phyloP scores from a whole-genome alignment of 2,888 invertebrate genomes.

The Trachelus stipa region DNA sequence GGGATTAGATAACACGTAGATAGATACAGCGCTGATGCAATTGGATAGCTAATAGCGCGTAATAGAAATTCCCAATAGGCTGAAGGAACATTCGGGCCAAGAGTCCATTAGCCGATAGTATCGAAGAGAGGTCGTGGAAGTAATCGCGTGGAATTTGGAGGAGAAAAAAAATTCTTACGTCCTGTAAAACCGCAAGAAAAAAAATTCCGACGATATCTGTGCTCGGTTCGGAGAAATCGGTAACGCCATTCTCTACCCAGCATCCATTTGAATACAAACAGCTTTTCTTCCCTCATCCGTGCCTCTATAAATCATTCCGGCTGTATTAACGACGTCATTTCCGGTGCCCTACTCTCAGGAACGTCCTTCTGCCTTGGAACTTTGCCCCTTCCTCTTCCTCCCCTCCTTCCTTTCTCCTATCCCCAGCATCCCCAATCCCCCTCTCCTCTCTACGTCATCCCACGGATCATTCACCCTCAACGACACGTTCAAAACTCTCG shows the following conservation, averaged over 20 bases:
- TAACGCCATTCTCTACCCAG: not conserved
- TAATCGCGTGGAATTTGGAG: not conserved
- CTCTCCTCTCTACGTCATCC: not conserved
- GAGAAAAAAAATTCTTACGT: not conserved
- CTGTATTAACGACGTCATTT: slow-evolving; percentile 23
- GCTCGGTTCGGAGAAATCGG: not conserved
- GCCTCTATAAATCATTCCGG: slow-evolving; percentile 23
- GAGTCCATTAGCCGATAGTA: not conserved
- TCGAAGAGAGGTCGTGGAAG: not conserved
- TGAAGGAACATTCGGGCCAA: not conserved
- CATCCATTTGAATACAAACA: slow-evolving; percentile 25
- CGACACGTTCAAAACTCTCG: slow-evolving; percentile 12
- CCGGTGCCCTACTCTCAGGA: slow-evolving; percentile 11
- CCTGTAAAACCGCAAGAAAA: not conserved
- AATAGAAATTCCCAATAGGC: not conserved
- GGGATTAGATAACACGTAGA: not conserved
- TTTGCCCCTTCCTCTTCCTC: not conserved
- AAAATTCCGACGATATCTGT: not conserved
- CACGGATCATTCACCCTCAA: slow-evolving; percentile 4
- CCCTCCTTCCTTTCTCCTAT: not conserved
- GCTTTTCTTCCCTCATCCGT: slow-evolving; percentile 22
- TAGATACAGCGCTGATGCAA: not conserved
- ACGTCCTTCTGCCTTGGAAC: slow-evolving; percentile 6
- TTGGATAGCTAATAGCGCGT: not conserved
- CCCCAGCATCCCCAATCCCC: not conserved